These are phyloP conservation scores for Diachasmimorpha longicaudata DNA, from an alignment of 1,140 invertebrate species.

Conservation along the genomic window DNA sequence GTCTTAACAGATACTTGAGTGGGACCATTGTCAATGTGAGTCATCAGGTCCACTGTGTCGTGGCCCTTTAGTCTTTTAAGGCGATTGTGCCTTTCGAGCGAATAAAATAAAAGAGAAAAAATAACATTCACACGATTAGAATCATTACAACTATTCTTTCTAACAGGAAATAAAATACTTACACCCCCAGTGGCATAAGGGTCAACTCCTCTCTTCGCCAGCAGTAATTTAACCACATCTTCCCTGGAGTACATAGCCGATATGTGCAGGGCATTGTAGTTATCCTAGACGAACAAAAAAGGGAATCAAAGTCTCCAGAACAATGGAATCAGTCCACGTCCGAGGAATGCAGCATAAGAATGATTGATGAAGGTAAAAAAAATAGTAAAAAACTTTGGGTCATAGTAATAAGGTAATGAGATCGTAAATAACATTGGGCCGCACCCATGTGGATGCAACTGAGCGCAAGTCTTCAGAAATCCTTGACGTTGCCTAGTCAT, in stretches of 20 bases:
- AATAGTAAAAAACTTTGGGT: background rate
- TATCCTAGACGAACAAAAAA: conserved; percentile 73
- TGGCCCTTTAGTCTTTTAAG: too few species aligned
- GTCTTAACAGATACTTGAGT: too few species aligned
- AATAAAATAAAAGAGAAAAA: too few species aligned
- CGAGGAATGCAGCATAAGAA: background rate
- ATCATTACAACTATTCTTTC: too few species aligned
- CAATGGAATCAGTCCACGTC: background rate
- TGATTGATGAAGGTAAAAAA: background rate
- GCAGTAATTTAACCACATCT: conserved; percentile 90
- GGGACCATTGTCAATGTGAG: too few species aligned
- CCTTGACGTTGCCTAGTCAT: conserved; percentile 13
- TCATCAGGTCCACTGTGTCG: too few species aligned
- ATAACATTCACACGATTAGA: too few species aligned
- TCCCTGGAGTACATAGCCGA: conserved; percentile 93
- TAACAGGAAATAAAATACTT: conserved; percentile 60
- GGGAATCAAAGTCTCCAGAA: background rate
- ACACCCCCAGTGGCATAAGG: conserved; percentile 91
- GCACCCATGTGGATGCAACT: conserved; percentile 40
- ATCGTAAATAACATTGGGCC: conserved; percentile 40
- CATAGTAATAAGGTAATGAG: conserved; percentile 36
- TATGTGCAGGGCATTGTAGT: conserved; percentile 91
- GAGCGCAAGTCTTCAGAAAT: conserved; percentile 17
- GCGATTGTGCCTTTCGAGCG: too few species aligned
- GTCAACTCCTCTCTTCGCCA: conserved; percentile 89